phyloP scores from a whole-genome alignment of 2,888 invertebrate species.

The Ormia ochracea region DNA sequence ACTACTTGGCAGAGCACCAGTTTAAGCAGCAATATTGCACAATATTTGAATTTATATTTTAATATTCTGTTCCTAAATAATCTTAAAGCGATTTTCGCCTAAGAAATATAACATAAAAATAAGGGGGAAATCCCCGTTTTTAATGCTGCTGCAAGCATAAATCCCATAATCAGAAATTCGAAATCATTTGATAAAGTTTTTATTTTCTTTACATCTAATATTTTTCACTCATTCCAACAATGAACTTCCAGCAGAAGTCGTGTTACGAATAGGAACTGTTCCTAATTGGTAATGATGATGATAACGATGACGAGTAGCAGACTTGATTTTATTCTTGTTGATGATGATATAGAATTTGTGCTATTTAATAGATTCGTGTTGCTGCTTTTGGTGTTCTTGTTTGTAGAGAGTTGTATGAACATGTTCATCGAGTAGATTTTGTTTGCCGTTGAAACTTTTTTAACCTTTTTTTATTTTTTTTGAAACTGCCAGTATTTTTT shows the following conservation, averaged over 20 bases:
- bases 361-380: not conserved
- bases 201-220: not conserved
- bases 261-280: constrained; percentile 37
- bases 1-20: too few species aligned
- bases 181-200: not conserved
- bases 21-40: too few species aligned
- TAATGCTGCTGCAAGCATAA: not conserved
- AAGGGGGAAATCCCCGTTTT: not conserved
- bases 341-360: constrained; percentile 13
- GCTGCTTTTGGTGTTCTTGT: not conserved
- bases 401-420: not conserved
- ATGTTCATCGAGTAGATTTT: constrained; percentile 14
- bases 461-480: constrained; percentile 19
- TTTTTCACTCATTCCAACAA: not conserved
- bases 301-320: not conserved
- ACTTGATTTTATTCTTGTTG: too few species aligned
- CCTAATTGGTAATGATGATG: constrained; percentile 50
- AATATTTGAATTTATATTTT: too few species aligned
- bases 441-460: constrained; percentile 17
- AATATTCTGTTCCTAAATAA: too few species aligned
- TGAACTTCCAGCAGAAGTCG: constrained; percentile 10
- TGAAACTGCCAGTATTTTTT: constrained; percentile 31
- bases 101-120: too few species aligned
- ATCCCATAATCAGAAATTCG: not conserved
- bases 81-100: too few species aligned